Evolutionary conservation across 2,888 invertebrate species (phyloP), one percentile per base, ranked within the genome.

Genomic region (Melanchra persicariae): DNA sequence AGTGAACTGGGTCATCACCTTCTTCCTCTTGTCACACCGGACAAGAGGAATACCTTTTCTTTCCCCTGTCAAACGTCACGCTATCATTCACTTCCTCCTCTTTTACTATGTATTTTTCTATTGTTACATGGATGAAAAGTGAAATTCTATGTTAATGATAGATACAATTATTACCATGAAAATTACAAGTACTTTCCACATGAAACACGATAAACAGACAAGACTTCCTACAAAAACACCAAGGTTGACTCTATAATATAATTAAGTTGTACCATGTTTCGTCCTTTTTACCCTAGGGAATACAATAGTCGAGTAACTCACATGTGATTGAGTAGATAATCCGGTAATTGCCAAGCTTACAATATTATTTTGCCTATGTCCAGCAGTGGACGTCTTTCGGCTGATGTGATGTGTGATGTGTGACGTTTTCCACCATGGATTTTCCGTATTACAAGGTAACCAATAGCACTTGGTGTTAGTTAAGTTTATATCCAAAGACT

Each of bases 221-320:
- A 10, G 12, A 4, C 51, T 37, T 45, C 22, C 34, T 37, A 65
- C 19, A 64, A 64, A 74, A 65, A 45, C 37, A 51, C 12, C 47
- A 73, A 75, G 73, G 76, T 66, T 58, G 12, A 37, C 34, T 57
- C 22, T 30, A n/a, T 52, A 75, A 73, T 75, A 52, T 65, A 73
- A 67, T 76, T 76, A 58, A 47, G 22, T 74, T 34, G 6, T 47
- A n/a, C 10, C 10, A 30, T 2, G 7, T 8, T 49, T 0, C 22
- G 17, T 74, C 71, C 49, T 52, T 12, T 10, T 7, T 2, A 15
- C 34, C 15, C 40, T 59, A 19, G 9, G 40, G 68, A 67, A 58
- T 40, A 54, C 43, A 22, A 6, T 3, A 59, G 26, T 37, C 26
- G 1, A 57, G 26, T 54, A 37, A 65, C 45, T 73, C 10, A 73